Conservation (phyloP, 2,113 vertebrate species). For the Rattus norvegicus region DNA sequence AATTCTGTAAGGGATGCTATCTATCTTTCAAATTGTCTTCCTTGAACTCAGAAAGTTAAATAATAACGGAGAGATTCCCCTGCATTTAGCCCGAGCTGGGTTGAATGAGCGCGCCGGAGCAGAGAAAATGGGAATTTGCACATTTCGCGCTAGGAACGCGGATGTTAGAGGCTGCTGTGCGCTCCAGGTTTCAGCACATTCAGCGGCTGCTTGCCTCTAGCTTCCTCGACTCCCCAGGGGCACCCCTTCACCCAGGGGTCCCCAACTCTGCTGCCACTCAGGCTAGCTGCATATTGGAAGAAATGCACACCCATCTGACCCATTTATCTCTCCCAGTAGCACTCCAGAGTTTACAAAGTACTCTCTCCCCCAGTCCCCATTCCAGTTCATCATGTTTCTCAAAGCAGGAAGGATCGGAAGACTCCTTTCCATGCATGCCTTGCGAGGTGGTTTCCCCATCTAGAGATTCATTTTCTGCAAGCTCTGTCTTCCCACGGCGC, state of each 20-base stretch:
- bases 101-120: not conserved
- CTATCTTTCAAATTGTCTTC: conserved; percentile 26
- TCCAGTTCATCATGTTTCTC: not conserved
- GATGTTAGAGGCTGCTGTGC: not conserved
- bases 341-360: conserved; percentile 25
- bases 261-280: not conserved
- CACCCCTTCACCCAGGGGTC: not conserved
- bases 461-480: not conserved
- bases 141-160: conserved; percentile 54
- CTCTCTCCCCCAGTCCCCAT: not conserved
- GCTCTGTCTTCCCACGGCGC: not conserved
- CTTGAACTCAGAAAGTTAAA: conserved; percentile 59
- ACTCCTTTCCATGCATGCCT: not conserved
- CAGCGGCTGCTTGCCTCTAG: not conserved
- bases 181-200: not conserved
- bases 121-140: conserved; percentile 46
- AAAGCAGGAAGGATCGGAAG: not conserved
- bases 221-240: not conserved
- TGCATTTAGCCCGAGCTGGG: conserved; percentile 57
- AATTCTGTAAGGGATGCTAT: not conserved
- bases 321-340: not conserved
- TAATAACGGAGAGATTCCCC: conserved; percentile 55
- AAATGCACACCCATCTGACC: not conserved
- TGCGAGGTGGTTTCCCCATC: not conserved
- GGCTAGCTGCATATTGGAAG: not conserved